These are phyloP conservation scores for Coreoperca whiteheadi DNA, from an alignment of 2,113 vertebrate genomes.

Conservation along the genomic window DNA sequence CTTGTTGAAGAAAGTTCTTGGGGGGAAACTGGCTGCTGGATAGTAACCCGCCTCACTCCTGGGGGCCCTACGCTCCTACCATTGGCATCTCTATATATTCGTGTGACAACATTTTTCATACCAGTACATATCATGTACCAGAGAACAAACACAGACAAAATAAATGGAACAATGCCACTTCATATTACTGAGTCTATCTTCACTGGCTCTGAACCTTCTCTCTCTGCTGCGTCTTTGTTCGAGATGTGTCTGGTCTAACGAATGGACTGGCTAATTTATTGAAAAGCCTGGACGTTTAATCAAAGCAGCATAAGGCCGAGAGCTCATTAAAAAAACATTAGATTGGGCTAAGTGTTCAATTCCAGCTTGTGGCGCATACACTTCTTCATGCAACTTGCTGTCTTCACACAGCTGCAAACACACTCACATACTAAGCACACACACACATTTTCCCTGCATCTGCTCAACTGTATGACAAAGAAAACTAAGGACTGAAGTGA, in stretches of 20 bases:
- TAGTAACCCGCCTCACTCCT: not conserved
- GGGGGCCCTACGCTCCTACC: no score
- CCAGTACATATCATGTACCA: not conserved
- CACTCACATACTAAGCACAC: slow-evolving; percentile 12
- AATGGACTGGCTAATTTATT: slow-evolving; percentile 68
- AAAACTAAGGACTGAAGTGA: slow-evolving; percentile 4
- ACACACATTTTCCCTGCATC: not conserved
- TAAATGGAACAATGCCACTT: not conserved
- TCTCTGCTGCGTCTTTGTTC: slow-evolving; percentile 26
- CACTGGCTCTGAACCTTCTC: not conserved
- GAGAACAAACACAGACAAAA: not conserved
- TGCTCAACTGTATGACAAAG: not conserved
- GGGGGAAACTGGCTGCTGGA: no score
- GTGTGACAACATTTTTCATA: not conserved
- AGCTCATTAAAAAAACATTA: slow-evolving; percentile 81
- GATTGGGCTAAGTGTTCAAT: slow-evolving; percentile 66
- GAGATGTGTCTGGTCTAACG: slow-evolving; percentile 40
- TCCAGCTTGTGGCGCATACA: slow-evolving; percentile 56
- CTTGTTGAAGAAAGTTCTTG: not conserved
- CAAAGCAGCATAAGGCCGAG: slow-evolving; percentile 69
- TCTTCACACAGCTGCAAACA: slow-evolving; percentile 27
- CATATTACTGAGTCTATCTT: slow-evolving; percentile 1
- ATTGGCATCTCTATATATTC: not conserved
- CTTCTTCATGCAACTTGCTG: slow-evolving; percentile 44
- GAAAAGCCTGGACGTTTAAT: slow-evolving; percentile 76